Conservation (phyloP, 2,797 vertebrate genomes). For the Denticeps clupeoides region DNA sequence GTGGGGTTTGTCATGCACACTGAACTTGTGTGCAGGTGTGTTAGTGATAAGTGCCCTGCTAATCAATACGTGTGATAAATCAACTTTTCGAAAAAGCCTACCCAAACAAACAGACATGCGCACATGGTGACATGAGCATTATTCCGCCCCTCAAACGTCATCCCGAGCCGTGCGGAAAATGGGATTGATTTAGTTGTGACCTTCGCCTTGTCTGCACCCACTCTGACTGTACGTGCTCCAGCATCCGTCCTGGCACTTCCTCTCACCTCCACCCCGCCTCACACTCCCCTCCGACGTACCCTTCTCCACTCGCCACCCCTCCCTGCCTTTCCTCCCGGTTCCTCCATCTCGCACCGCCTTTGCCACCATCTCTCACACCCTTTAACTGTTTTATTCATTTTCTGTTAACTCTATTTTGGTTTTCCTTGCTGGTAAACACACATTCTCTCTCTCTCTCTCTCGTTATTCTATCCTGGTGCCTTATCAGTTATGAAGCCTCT, state of each 20-base stretch:
- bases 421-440: conserved; percentile 10
- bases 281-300: not conserved
- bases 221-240: conserved; percentile 15
- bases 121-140: conserved; percentile 31
- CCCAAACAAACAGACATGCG: conserved; percentile 27
- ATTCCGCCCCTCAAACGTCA: conserved; percentile 10
- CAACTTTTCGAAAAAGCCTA: conserved; percentile 46
- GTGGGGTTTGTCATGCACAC: no score
- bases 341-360: conserved; percentile 6
- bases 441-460: conserved; percentile 26
- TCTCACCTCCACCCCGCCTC: conserved; percentile 2
- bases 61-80: conserved; percentile 66
- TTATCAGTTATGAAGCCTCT: conserved; percentile 23
- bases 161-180: conserved; percentile 9
- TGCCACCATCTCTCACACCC: conserved; percentile 7
- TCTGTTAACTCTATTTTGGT: conserved; percentile 28
- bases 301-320: conserved; percentile 7
- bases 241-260: conserved; percentile 7
- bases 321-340: conserved; percentile 6
- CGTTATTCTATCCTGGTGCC: conserved; percentile 12
- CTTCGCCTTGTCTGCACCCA: conserved; percentile 23
- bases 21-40: conserved; percentile 3
- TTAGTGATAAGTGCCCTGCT: conserved; percentile 36
- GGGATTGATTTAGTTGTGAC: conserved; percentile 24
- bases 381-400: conserved; percentile 15